These are phyloP conservation scores for Smithornis capensis DNA, from an alignment of 2,113 vertebrate species.

Conservation along the genomic window DNA sequence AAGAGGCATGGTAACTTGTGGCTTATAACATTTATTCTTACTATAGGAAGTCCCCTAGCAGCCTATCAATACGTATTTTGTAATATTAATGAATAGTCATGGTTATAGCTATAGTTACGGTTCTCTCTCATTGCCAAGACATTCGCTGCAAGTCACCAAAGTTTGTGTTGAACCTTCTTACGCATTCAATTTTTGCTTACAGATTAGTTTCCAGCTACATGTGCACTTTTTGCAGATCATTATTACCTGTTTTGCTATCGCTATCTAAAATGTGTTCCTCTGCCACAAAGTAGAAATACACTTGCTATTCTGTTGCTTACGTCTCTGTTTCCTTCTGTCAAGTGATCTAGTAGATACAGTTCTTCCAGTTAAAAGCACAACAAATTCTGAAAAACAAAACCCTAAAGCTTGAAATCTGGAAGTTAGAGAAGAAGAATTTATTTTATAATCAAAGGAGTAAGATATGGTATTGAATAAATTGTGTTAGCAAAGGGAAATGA, in stretches of 20 bases:
- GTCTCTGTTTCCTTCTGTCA: neutral
- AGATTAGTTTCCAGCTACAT: neutral
- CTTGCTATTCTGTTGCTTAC: neutral
- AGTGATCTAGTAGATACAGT: neutral
- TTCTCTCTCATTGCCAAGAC: neutral
- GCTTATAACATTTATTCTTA: neutral
- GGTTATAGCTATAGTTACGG: neutral
- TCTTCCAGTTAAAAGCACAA: neutral
- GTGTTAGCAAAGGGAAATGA: neutral
- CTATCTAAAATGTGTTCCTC: neutral
- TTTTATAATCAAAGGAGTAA: neutral
- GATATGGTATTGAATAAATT: neutral
- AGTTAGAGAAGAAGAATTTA: neutral
- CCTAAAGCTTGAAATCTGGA: neutral
- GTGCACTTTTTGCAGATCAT: neutral
- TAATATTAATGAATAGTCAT: neutral
- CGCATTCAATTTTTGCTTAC: neutral
- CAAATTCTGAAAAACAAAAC: neutral
- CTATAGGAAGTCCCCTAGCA: neutral
- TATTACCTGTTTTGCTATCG: neutral
- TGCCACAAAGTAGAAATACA: neutral
- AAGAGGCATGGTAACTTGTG: neutral
- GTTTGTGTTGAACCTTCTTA: neutral
- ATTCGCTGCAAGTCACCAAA: neutral
- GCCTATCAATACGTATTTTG: neutral